Base-by-base conservation (phyloP, 2,888 invertebrate genomes). In the Acanthosepion lycidas region DNA sequence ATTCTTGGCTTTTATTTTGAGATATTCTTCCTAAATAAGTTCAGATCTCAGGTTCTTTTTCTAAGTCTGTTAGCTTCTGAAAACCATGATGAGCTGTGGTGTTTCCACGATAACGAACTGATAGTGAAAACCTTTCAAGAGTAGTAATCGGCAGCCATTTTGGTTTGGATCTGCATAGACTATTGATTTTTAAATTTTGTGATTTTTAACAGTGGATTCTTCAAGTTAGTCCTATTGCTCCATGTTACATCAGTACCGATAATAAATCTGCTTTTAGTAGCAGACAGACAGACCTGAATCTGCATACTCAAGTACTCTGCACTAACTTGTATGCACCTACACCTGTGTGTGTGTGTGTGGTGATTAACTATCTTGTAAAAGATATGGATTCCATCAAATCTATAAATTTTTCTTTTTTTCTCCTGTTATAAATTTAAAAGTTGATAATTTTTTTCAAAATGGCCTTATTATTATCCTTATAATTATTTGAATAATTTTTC, bases 1-100 rank as follows among this genome's bases (percentile, higher is more conserved):
- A 33, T 33, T 78, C n/a, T 78, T 78, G 15, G 15, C 2, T n/a
- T 18, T n/a, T n/a, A n/a, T 64, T 64, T 64, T 64, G 28, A 64
- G n/a, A 78, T 78, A 78, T 78, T 78, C 78, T 78, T 78, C 78
- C n/a, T n/a, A 78, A 78, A 78, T 78, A 78, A 78, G 78, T 78
- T 78, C 15, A n/a, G n/a, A 33, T 9, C n/a, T 78, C 5, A 78
- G 78, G 78, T 33, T 15, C 78, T 15, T 78, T 78, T 78, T n/a
- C n/a, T 33, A 78, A 78, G 12, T 33, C 78, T 78, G 78, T 78
- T 78, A 78, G n/a, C 78, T 78, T 78, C 78, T 12, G 78, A 59
- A 59, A 33, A 33, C 15, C 15, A 33, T 15, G 78, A 33, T 18
- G n/a, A n/a, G 78, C n/a, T 15, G n/a, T 33, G n/a, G 18, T n/a